phyloP scores from a whole-genome alignment of 2,113 vertebrate genomes.

The Picathartes gymnocephalus region DNA sequence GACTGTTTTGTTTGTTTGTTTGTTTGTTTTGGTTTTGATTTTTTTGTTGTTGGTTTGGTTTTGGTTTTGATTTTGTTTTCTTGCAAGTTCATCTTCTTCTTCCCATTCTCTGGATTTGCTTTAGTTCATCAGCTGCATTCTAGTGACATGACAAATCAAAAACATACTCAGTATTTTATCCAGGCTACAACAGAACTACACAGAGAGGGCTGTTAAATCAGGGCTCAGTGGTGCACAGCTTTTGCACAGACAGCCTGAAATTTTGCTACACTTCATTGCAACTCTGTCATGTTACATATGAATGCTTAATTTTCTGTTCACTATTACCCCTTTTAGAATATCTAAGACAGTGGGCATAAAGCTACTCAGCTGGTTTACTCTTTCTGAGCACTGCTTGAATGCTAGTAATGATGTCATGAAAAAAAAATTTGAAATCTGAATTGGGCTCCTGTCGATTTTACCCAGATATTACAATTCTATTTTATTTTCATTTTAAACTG shows the following conservation, averaged over 20 bases:
- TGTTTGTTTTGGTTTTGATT: neutral
- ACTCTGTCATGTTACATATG: neutral
- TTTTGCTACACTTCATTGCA: neutral
- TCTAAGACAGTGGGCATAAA: neutral
- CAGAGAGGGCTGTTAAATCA: neutral
- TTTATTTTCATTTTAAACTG: neutral
- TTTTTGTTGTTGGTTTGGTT: neutral
- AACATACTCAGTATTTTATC: neutral
- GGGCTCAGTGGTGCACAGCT: neutral
- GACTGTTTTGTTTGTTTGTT: neutral
- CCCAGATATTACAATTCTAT: neutral
- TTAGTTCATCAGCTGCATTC: neutral
- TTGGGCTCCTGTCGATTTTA: neutral
- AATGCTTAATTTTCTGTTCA: slow-evolving; percentile 30
- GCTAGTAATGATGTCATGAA: neutral
- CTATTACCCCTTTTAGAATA: neutral
- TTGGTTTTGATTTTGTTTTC: neutral
- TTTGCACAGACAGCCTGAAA: neutral
- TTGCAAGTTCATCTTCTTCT: neutral
- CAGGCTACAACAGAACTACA: neutral
- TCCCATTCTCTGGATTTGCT: neutral
- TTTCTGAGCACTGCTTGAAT: neutral
- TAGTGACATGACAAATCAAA: neutral
- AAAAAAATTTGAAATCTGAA: neutral
- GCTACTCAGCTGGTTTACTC: neutral